These are phyloP conservation scores for Pantelozetes paolii DNA, from an alignment of 2,888 invertebrate species.

Conservation along the genomic window DNA sequence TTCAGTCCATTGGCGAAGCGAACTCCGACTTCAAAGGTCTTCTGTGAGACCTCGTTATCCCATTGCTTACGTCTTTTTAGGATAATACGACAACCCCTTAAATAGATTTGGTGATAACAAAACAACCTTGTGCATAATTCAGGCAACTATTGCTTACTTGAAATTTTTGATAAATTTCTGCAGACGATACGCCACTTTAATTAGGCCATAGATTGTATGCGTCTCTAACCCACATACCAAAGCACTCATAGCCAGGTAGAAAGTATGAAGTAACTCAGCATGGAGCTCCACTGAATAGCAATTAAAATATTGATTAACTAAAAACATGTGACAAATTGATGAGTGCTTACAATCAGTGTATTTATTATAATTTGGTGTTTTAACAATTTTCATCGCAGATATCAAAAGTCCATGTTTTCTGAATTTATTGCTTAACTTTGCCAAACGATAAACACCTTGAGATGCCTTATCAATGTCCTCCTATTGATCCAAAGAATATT, in stretches of 20 bases:
- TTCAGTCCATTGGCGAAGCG: background rate
- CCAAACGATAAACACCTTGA: background rate
- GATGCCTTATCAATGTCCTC: slow-evolving; percentile 14
- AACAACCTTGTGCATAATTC: background rate
- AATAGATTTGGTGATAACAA: slow-evolving; percentile 1
- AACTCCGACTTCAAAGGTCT: slow-evolving; percentile 3
- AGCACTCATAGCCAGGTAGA: background rate
- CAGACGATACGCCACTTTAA: slow-evolving; percentile 21
- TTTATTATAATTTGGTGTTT: slow-evolving; percentile 34
- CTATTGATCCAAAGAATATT: background rate
- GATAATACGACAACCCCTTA: background rate
- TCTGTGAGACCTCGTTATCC: background rate
- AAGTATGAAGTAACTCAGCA: slow-evolving; percentile 27
- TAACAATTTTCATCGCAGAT: slow-evolving; percentile 23
- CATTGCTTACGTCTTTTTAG: background rate
- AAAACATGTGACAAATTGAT: no score
- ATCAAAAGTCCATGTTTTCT: background rate
- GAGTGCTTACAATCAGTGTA: slow-evolving; percentile 37
- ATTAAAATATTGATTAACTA: background rate
- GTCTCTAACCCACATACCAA: background rate
- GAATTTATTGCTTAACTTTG: slow-evolving; percentile 25
- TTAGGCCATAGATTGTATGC: slow-evolving; percentile 30
- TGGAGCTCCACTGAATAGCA: slow-evolving; percentile 32
- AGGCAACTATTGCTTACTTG: background rate
- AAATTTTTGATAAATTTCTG: slow-evolving; percentile 1